A percentile compares a stretch with the other conserved stretches of the same genome.
These are phyloP conservation scores for Physocephala rufipes DNA, from an alignment of 2,888 invertebrate genomes.

Conservation along the genomic window DNA sequence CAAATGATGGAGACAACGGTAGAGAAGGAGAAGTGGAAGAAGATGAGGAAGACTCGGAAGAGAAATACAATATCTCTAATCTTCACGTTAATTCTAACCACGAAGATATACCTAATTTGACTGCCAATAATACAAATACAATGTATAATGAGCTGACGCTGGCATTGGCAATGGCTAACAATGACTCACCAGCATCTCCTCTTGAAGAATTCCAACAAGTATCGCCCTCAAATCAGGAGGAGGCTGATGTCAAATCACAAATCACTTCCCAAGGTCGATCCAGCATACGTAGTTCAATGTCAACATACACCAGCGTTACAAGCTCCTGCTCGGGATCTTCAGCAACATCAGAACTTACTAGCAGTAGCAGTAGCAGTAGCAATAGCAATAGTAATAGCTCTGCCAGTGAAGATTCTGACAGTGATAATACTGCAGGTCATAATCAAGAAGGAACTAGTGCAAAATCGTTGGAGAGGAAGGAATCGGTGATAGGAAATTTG, in stretches of 20 bases:
- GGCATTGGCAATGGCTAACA: constrained; percentile 20
- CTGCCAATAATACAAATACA: constrained; percentile 11
- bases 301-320: constrained; percentile 33
- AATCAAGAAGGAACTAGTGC: too few relatives aligned
- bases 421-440: constrained; percentile 4
- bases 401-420: constrained; percentile 30
- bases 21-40: neutral
- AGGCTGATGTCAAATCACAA: neutral
- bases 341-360: constrained; percentile 4
- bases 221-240: neutral
- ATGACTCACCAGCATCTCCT: constrained; percentile 18
- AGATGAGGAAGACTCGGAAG: neutral
- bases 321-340: constrained; percentile 28
- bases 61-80: too few relatives aligned
- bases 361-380: constrained; percentile 29
- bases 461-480: too few relatives aligned
- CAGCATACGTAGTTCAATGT: constrained; percentile 30
- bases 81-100: neutral
- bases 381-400: constrained; percentile 1
- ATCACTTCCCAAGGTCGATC: neutral
- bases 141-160: constrained; percentile 19
- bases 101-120: constrained; percentile 4
- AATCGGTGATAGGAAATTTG: neutral
- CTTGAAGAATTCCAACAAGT: constrained; percentile 13
- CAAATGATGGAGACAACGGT: neutral